A percentile compares a stretch with the other conserved stretches of the same genome.
Conservation (phyloP, 1,140 invertebrate species). For the Pemphigus obesinymphae region DNA sequence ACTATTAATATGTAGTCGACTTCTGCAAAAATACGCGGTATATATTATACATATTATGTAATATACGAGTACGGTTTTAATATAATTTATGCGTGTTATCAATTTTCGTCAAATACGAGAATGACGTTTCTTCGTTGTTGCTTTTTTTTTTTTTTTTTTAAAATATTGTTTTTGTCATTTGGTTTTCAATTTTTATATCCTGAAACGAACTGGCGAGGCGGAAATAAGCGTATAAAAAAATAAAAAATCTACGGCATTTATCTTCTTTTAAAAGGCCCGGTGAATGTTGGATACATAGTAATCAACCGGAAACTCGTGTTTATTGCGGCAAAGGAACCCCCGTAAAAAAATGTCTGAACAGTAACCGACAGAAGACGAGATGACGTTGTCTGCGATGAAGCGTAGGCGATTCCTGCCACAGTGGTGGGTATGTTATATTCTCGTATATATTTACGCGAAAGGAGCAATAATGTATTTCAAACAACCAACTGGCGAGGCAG, state of each 20-base stretch:
- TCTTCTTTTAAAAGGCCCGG: background rate
- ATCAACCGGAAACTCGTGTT: background rate
- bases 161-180: no score
- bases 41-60: no score
- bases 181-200: background rate
- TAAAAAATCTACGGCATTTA: background rate
- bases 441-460: no score
- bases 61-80: no score
- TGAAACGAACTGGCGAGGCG: background rate
- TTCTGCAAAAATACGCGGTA: no score
- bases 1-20: no score
- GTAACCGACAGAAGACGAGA: background rate
- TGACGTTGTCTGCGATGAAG: background rate
- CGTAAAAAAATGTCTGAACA: conserved; percentile 6
- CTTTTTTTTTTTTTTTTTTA: no score
- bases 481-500: background rate
- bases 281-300: background rate
- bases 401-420: background rate
- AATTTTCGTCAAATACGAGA: no score
- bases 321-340: background rate
- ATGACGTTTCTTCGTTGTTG: background rate
- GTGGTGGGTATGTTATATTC: no score
- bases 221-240: background rate
- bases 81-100: no score
- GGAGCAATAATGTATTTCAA: background rate